Percentiles rank a stretch among this genome's conserved stretches.
phyloP scores from a whole-genome alignment of 2,797 vertebrate species.

The Euthynnus affinis region DNA sequence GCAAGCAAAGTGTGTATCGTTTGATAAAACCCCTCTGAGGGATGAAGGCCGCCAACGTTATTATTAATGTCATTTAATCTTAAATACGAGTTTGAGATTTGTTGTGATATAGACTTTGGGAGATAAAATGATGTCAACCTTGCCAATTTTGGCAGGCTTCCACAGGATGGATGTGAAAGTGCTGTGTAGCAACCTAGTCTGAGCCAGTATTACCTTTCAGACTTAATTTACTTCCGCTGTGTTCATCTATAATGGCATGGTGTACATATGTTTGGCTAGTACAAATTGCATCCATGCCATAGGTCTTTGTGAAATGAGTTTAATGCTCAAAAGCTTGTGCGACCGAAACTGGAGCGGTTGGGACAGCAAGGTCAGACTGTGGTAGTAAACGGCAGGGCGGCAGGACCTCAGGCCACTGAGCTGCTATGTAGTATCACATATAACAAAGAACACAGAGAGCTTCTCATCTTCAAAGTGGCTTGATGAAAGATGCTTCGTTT shows the following conservation, averaged over 20 bases:
- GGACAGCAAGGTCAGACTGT: slow-evolving; percentile 58
- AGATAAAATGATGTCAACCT: neutral
- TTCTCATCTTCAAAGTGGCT: slow-evolving; percentile 75
- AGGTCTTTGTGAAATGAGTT: slow-evolving; percentile 16
- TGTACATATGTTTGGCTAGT: slow-evolving; percentile 18
- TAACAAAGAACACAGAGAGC: slow-evolving; percentile 65
- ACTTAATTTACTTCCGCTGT: neutral
- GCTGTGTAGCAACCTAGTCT: neutral
- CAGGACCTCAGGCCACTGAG: slow-evolving; percentile 55
- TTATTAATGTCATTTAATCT: slow-evolving; percentile 5
- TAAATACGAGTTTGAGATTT: slow-evolving; percentile 6
- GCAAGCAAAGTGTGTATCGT: neutral
- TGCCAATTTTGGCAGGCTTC: neutral
- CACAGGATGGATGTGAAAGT: neutral
- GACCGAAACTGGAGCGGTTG: slow-evolving; percentile 39
- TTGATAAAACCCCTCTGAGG: neutral
- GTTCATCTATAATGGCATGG: neutral
- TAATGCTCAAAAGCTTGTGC: slow-evolving; percentile 18
- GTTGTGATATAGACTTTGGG: neutral
- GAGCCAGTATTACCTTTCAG: slow-evolving; percentile 5
- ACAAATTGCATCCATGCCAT: slow-evolving; percentile 15
- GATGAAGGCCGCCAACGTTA: neutral
- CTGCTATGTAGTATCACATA: slow-evolving; percentile 46
- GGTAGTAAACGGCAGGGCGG: slow-evolving; percentile 53
- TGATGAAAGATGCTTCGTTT: slow-evolving; percentile 58